A percentile compares a stretch with the other conserved stretches of the same genome.
Conservation (phyloP, 2,888 invertebrate genomes). For the Cybosia mesomella region DNA sequence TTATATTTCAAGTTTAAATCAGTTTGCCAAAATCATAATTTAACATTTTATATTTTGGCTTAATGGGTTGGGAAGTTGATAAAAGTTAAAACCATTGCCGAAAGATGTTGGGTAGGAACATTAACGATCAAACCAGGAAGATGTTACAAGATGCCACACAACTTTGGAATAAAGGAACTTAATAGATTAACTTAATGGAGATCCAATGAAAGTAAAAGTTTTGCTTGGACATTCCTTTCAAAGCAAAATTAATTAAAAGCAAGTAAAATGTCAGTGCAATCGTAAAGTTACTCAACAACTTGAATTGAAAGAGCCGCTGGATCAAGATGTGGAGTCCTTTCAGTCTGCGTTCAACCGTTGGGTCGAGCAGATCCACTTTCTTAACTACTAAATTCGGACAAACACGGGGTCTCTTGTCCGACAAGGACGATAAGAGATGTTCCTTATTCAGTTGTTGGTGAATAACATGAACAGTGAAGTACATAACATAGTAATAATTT, state of each 20-base stretch:
- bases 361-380: neutral
- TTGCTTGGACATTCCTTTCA: neutral
- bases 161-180: neutral
- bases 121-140: neutral
- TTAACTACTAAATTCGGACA: neutral
- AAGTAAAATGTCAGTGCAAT: conserved; percentile 9
- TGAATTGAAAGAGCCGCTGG: conserved; percentile 7
- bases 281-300: conserved; percentile 3
- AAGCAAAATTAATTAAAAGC: neutral
- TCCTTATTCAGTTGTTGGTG: too few relatives aligned
- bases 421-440: neutral
- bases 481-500: neutral
- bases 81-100: neutral
- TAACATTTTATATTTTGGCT: neutral
- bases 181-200: neutral
- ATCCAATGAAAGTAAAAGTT: neutral
- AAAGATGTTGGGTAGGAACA: neutral
- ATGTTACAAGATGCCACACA: neutral
- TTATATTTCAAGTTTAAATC: conserved; percentile 9
- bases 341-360: neutral
- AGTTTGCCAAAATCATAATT: neutral
- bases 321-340: neutral
- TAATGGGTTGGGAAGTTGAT: neutral
- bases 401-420: neutral
- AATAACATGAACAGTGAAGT: neutral